Base-by-base conservation (phyloP, 2,888 invertebrate genomes). In the Oligia fasciuncula region DNA sequence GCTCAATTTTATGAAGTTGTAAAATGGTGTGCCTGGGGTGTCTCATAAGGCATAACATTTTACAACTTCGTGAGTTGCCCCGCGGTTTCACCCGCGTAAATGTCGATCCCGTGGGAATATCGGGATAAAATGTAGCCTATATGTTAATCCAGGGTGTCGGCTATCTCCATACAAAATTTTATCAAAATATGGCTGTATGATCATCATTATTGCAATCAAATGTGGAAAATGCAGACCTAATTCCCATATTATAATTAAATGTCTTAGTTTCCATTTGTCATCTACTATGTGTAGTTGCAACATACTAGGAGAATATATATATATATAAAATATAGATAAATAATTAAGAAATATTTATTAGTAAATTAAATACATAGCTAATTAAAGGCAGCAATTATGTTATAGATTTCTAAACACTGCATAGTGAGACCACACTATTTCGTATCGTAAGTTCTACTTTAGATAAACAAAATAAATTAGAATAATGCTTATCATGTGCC, bases 401-500 rank as follows among this genome's bases (percentile, higher is more conserved):
- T n/a, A 43, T 76, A 80, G 87, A 80, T 65, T 86, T 85, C 74
- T 57, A 17, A 85, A 86, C 85, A 85, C 40, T 87, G 85, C 85
- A 85, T 66, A 13, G 19, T 71, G 84, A 80, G 87, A 85, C 76
- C 35, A 74, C 67, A 76, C 46, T 40, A 46, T 40, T 9, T 29
- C 14, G 23, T 17, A 43, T 76, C 40, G 76, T 23, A 46, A 84
- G 80, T 87, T 85, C 85, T 80, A 84, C 62, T 87, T 84, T 54
- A 35, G 57, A 65, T 65, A 60, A 65, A 65, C 0, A 40, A 51
- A 19, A 54, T 4, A 57, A 51, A 54, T 46, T 46, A 14, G 8
- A 43, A 17, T 9, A 13, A 57, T 66, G n/a, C 3, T 66, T n/a
- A n/a, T 23, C 17, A 51, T 29, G 29, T 74, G 6, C 43, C 14